Percentiles rank a stretch among this genome's conserved stretches.
Conservation (phyloP, 1,140 invertebrate genomes). For the Drosophila truncata region DNA sequence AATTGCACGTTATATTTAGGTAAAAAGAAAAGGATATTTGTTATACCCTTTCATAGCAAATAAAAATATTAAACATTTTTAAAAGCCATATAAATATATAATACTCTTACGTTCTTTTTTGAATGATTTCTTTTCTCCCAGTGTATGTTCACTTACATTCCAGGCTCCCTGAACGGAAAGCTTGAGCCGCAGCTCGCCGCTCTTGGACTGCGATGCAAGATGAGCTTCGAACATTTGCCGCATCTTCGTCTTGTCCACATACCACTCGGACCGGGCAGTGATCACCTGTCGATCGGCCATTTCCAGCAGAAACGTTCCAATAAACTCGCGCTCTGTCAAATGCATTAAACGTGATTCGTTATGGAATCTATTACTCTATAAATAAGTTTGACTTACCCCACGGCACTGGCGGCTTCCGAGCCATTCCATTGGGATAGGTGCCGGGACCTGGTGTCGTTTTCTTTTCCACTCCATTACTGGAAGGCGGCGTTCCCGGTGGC, state of each 20-base stretch:
- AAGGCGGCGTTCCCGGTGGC: slow-evolving; percentile 52
- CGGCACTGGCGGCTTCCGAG: slow-evolving; percentile 29
- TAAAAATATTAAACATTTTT: neutral
- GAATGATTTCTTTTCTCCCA: too few relatives aligned
- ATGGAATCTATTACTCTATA: too few relatives aligned
- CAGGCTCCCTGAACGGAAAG: slow-evolving; percentile 39
- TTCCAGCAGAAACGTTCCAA: slow-evolving; percentile 68
- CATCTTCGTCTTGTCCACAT: slow-evolving; percentile 54
- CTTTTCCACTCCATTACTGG: slow-evolving; percentile 8
- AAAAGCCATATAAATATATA: neutral
- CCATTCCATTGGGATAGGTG: slow-evolving; percentile 29
- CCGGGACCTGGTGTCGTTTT: neutral
- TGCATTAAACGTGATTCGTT: neutral
- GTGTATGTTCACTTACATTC: slow-evolving; percentile 53
- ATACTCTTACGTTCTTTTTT: neutral
- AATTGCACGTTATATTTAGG: neutral
- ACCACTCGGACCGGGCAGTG: slow-evolving; percentile 56
- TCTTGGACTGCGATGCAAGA: slow-evolving; percentile 18
- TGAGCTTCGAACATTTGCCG: slow-evolving; percentile 41
- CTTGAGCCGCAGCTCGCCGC: slow-evolving; percentile 34
- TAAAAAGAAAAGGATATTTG: too few relatives aligned
- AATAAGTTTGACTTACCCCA: slow-evolving; percentile 52
- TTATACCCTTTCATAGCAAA: too few relatives aligned
- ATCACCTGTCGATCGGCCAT: slow-evolving; percentile 58
- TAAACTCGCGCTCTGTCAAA: slow-evolving; percentile 62